These are phyloP conservation scores for Pterocles orientalis DNA, from an alignment of 2,113 vertebrate genomes.

Conservation along the genomic window DNA sequence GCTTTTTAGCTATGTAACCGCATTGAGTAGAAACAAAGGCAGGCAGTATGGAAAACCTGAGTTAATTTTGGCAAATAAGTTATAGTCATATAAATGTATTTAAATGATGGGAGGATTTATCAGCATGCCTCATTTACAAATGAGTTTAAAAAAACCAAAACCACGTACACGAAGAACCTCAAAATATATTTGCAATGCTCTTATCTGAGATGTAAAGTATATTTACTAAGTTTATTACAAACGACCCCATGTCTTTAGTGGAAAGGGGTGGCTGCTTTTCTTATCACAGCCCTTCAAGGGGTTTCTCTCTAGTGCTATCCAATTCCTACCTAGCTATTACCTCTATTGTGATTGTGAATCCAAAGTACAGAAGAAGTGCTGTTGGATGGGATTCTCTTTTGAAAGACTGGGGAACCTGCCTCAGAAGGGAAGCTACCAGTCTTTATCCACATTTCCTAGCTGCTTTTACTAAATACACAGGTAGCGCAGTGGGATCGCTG, in stretches of 20 bases:
- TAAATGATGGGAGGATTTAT: not conserved
- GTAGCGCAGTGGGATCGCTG: not conserved
- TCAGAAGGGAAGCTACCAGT: not conserved
- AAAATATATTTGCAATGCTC: fast-evolving
- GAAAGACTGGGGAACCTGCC: not conserved
- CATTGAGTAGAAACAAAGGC: not conserved
- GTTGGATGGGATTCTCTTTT: not conserved
- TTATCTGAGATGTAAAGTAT: not conserved
- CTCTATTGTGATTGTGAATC: not conserved
- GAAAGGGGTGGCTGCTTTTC: not conserved
- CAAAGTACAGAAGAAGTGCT: not conserved
- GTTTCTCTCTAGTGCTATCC: not conserved
- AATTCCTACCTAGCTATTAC: not conserved
- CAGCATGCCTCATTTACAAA: not conserved
- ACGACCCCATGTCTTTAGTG: not conserved
- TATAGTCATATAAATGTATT: not conserved
- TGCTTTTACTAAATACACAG: not conserved
- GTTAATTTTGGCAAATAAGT: not conserved
- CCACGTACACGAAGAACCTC: not conserved
- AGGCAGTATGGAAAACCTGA: not conserved
- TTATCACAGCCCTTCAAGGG: not conserved
- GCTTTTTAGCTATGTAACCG: not conserved
- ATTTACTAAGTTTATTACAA: not conserved
- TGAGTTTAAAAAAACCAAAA: not conserved
- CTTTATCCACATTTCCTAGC: not conserved